Evolutionary conservation across 2,113 vertebrate species (phyloP).

Genomic region (Typhlomys cinereus): DNA sequence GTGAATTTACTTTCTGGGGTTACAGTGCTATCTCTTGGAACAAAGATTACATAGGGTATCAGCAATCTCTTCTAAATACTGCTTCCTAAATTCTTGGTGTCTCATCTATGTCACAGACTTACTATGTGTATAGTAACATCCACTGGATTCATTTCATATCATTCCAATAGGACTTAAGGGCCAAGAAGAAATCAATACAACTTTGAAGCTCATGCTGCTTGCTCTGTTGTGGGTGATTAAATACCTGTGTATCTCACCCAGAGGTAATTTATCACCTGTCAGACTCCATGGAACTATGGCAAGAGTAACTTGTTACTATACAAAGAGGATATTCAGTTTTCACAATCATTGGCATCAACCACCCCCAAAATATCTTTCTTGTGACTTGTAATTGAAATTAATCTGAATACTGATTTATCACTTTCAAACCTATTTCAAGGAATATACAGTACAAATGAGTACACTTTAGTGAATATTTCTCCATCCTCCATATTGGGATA

Average conservation of each 20-base stretch:
- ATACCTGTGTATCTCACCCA: not conserved
- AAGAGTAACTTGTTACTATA: not conserved
- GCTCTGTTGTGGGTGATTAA: not conserved
- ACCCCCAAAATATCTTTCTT: not conserved
- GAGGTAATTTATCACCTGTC: conserved; percentile 1
- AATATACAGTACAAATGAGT: not conserved
- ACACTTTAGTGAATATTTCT: not conserved
- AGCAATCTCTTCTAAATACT: not conserved
- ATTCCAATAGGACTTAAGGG: not conserved
- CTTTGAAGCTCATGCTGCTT: not conserved
- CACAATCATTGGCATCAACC: not conserved
- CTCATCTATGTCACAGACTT: not conserved
- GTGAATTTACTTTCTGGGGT: not conserved
- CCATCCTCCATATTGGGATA: not conserved
- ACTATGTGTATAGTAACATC: not conserved
- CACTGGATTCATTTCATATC: not conserved
- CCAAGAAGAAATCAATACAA: not conserved
- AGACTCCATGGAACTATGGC: not conserved
- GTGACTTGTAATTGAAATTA: not conserved
- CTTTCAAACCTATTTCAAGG: not conserved
- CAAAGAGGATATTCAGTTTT: not conserved
- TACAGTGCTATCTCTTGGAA: not conserved
- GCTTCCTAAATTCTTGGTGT: not conserved
- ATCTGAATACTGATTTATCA: not conserved
- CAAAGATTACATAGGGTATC: not conserved